A percentile compares a stretch with the other conserved stretches of the same genome.
phyloP scores from a whole-genome alignment of 2,888 invertebrate genomes.

The Amiota communis region DNA sequence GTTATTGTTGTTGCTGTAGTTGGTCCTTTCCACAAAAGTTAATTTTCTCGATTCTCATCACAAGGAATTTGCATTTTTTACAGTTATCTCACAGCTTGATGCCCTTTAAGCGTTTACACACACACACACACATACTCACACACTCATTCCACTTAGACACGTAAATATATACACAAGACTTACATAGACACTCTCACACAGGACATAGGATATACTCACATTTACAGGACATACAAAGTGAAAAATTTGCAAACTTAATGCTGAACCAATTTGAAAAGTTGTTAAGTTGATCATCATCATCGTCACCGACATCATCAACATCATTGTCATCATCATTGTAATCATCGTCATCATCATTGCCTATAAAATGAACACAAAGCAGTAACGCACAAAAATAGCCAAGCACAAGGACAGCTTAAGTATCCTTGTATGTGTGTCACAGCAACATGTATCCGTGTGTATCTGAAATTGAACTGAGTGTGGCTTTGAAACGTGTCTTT shows the following conservation, averaged over 20 bases:
- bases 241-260: conserved; percentile 29
- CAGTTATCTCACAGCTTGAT: conserved; percentile 7
- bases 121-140: not conserved
- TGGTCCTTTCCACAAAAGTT: conserved; percentile 19
- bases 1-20: not conserved
- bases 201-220: no score
- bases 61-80: conserved; percentile 22
- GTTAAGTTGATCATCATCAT: conserved; percentile 39
- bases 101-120: not conserved
- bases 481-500: conserved; percentile 9
- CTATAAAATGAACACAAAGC: no score
- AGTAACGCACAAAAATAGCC: not conserved
- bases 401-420: conserved; percentile 19
- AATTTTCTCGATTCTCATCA: conserved; percentile 25
- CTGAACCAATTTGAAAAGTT: conserved; percentile 38
- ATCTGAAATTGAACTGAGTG: conserved; percentile 8
- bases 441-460: not conserved
- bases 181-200: no score
- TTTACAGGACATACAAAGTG: conserved; percentile 22
- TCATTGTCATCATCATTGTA: conserved; percentile 24
- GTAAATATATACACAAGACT: no score
- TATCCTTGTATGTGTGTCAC: conserved; percentile 30
- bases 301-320: not conserved
- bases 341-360: conserved; percentile 25
- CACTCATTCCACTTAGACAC: not conserved